Evolutionary conservation across 2,888 invertebrate genomes (phyloP).

Genomic region (Mythimna pallens): DNA sequence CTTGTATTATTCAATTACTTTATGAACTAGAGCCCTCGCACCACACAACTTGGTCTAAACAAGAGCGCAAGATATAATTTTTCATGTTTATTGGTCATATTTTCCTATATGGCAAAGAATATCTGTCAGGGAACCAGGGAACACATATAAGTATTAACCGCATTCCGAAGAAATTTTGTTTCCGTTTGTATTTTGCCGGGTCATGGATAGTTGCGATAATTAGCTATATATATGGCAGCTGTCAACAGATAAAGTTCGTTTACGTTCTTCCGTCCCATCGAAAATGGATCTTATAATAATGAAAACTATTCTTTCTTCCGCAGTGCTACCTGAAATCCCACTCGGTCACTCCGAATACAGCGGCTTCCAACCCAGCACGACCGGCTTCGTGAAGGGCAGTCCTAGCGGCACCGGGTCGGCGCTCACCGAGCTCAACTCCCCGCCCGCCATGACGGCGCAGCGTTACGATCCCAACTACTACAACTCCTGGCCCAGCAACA

Average conservation of each 20-base stretch:
- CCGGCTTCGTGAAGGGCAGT: slow-evolving; percentile 83
- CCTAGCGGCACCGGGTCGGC: slow-evolving; percentile 80
- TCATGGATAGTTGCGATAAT: neutral
- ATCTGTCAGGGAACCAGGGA: neutral
- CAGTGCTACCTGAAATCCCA: slow-evolving; percentile 91
- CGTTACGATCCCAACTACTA: slow-evolving; percentile 91
- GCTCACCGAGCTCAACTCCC: slow-evolving; percentile 86
- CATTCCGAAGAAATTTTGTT: neutral
- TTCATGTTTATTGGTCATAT: slow-evolving; percentile 5
- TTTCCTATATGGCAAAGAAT: slow-evolving; percentile 12
- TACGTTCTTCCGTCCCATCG: too few relatives aligned
- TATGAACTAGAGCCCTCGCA: slow-evolving; percentile 46
- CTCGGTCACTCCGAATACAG: slow-evolving; percentile 85
- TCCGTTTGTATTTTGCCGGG: neutral
- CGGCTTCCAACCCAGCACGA: slow-evolving; percentile 80
- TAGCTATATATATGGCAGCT: neutral
- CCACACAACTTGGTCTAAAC: slow-evolving; percentile 27
- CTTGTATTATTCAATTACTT: slow-evolving; percentile 52
- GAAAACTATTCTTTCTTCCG: slow-evolving; percentile 20
- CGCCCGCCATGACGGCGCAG: slow-evolving; percentile 77
- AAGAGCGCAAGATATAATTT: slow-evolving; percentile 25
- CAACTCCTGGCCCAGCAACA: slow-evolving; percentile 91
- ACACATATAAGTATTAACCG: slow-evolving; percentile 2
- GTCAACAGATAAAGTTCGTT: too few relatives aligned
- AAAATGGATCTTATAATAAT: slow-evolving; percentile 15